Evolutionary conservation across 2,113 vertebrate genomes (phyloP), one percentile per base, ranked within the genome.

Genomic region (Anhinga rufa): DNA sequence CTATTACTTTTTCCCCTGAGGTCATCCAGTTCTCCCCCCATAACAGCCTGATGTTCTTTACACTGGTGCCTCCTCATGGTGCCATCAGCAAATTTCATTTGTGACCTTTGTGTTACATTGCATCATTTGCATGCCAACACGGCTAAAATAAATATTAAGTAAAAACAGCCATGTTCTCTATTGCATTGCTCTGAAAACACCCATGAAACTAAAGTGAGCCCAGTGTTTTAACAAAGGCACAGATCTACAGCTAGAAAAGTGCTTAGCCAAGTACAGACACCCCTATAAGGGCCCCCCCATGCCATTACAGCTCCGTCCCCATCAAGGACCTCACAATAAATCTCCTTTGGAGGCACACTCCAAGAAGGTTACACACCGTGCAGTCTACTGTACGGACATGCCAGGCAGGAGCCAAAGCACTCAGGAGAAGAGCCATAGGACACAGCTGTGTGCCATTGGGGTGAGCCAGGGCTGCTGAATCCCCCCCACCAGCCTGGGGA

Each of bases 401-500:
- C 29, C 42, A 91, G 69, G 17, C 5, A 32, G 36, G 31, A 78
- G 34, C 4, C 49, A 62, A 72, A 62, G 29, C 19, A n/a, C 29
- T 28, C 38, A 36, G 38, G 21, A 79, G 40, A 86, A 48, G 4
- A 58, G 25, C 34, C 34, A 18, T 4, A 62, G 17, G 34, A 54
- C 19, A 9, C 3, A 6, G 9, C 26, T 14, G 4, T 1, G 0
- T 58, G 29, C 17, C 4, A 0, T 2, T 57, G 34, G 18, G 54
- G 17, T 2, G 4, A 82, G 13, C 34, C 34, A 68, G 36, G 36
- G 48, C 65, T 95, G 18, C 40, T 40, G 54, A 57, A 28, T 22
- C 6, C 4, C 10, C 12, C 0, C 3, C 5, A 15, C n/a, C 2
- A 54, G 14, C 8, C 36, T 5, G 1, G 19, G 15, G n/a, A 5